These are phyloP conservation scores for Amphiprion ocellaris DNA, from an alignment of 2,113 vertebrate species.

Conservation along the genomic window DNA sequence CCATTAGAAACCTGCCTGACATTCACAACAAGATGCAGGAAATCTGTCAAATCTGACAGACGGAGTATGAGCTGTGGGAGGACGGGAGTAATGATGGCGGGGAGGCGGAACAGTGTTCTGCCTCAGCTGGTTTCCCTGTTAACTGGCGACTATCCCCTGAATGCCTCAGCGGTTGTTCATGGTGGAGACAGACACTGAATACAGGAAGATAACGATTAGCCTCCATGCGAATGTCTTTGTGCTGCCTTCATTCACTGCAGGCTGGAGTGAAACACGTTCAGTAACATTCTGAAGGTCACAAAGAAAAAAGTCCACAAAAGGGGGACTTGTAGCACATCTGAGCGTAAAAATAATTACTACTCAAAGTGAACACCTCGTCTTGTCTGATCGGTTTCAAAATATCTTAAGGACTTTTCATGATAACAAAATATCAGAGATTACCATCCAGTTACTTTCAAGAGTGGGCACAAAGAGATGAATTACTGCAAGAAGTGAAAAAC, in stretches of 20 bases:
- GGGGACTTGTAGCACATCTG: too few relatives aligned
- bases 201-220: background rate
- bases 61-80: slow-evolving; percentile 32
- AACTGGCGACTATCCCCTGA: slow-evolving; percentile 19
- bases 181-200: background rate
- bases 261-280: background rate
- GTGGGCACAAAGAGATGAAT: background rate
- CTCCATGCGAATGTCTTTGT: background rate
- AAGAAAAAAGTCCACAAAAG: background rate
- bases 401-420: too few relatives aligned
- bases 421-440: too few relatives aligned
- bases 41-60: slow-evolving; percentile 46
- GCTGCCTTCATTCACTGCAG: background rate
- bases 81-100: slow-evolving; percentile 31
- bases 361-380: too few relatives aligned
- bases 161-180: slow-evolving; percentile 19
- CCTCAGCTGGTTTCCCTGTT: slow-evolving; percentile 36
- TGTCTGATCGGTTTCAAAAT: too few relatives aligned
- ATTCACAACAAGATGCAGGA: slow-evolving; percentile 38
- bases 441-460: background rate
- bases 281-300: background rate
- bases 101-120: background rate
- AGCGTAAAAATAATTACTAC: too few relatives aligned
- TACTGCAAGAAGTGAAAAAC: background rate
- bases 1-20: slow-evolving; percentile 50